phyloP scores from a whole-genome alignment of 2,797 vertebrate genomes.

The Martes flavigula region DNA sequence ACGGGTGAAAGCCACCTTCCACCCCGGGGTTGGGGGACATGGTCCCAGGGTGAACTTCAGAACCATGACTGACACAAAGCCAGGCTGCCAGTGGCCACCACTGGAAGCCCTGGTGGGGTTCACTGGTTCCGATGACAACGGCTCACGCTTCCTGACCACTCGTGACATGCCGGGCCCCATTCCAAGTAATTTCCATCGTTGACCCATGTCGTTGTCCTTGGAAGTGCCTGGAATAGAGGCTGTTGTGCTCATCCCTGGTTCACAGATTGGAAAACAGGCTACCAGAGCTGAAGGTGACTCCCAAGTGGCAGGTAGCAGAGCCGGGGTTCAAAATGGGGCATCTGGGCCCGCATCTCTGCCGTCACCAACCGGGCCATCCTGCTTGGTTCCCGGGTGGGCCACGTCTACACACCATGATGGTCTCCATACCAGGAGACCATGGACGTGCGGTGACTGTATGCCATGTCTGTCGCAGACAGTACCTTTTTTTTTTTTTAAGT shows the following conservation, averaged over 20 bases:
- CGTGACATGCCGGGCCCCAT: rapidly evolving
- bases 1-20: not conserved
- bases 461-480: not conserved
- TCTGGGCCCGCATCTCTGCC: not conserved
- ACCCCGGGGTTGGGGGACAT: not conserved
- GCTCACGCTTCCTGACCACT: not conserved
- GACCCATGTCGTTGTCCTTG: not conserved
- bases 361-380: not conserved
- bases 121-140: not conserved
- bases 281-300: too few relatives aligned
- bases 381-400: not conserved
- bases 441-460: rapidly evolving
- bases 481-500: not conserved
- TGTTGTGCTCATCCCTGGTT: not conserved
- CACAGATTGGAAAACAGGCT: not conserved
- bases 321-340: not conserved
- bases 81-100: not conserved
- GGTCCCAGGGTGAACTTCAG: not conserved
- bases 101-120: too few relatives aligned
- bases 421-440: not conserved
- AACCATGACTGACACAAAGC: not conserved
- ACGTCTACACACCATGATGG: not conserved
- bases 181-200: not conserved
- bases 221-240: not conserved
- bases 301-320: not conserved